phyloP scores from a whole-genome alignment of 2,797 vertebrate genomes.

The Pseudochirops corinnae region DNA sequence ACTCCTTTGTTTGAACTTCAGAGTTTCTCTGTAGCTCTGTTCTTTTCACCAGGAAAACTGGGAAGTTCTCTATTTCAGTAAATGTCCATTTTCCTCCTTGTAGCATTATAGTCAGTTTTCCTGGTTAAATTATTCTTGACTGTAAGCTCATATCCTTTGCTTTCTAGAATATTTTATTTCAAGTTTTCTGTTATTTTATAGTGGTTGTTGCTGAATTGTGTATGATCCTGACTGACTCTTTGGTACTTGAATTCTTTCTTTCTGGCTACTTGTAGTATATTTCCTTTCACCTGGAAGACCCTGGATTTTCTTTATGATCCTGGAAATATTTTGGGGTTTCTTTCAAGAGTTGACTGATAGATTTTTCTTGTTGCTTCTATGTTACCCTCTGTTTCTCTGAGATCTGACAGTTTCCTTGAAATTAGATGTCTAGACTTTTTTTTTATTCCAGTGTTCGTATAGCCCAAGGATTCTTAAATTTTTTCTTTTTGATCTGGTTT shows the following conservation, averaged over 20 bases:
- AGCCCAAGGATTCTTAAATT: neutral
- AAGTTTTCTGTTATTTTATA: neutral
- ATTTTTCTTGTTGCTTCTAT: neutral
- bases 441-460: neutral
- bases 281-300: neutral
- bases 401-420: neutral
- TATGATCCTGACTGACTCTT: neutral
- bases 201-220: neutral
- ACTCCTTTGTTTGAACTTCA: neutral
- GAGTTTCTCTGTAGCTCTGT: neutral
- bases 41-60: neutral
- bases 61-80: neutral
- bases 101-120: neutral
- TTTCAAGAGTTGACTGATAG: neutral
- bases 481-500: neutral
- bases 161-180: neutral
- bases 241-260: neutral
- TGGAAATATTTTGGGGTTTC: neutral
- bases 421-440: neutral
- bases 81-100: neutral
- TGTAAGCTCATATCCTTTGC: neutral
- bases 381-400: neutral
- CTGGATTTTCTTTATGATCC: neutral
- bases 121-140: neutral
- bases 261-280: neutral